Evolutionary conservation across 1,140 invertebrate species (phyloP).

Genomic region (Triops cancriformis): DNA sequence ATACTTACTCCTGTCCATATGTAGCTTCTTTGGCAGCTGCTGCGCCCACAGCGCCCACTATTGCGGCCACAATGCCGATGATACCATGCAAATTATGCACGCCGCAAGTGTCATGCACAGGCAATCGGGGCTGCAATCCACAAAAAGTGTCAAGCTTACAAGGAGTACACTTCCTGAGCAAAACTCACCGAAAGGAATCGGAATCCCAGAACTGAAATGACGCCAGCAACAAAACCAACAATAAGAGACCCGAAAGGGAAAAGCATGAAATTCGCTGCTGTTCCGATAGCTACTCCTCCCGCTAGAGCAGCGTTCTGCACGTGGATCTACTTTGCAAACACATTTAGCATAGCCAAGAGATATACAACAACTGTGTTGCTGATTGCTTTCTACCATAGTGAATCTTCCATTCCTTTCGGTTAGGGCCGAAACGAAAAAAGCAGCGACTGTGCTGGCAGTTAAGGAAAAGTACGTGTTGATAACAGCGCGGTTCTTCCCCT

Average conservation of each 20-base stretch:
- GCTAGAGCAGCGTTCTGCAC: constrained; percentile 37
- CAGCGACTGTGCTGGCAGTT: constrained; percentile 40
- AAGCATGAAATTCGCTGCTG: constrained; percentile 46
- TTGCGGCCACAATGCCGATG: constrained; percentile 75
- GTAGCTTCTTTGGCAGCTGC: constrained; percentile 52
- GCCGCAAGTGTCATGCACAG: constrained; percentile 85
- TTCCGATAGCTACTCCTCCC: constrained; percentile 48
- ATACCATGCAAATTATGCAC: constrained; percentile 93
- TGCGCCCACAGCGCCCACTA: constrained; percentile 67
- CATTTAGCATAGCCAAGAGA: not conserved
- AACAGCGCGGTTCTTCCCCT: constrained; percentile 44
- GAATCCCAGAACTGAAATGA: constrained; percentile 45
- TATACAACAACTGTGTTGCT: not conserved
- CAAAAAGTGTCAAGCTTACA: not conserved
- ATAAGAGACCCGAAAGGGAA: constrained; percentile 47
- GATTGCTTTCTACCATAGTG: constrained; percentile 30
- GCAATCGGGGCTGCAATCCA: constrained; percentile 37
- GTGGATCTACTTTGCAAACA: constrained; percentile 31
- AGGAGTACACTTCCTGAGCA: not conserved
- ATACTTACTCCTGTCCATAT: constrained; percentile 41
- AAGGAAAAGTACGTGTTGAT: constrained; percentile 49
- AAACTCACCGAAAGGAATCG: constrained; percentile 40
- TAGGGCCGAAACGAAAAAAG: constrained; percentile 44
- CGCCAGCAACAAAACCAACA: constrained; percentile 43
- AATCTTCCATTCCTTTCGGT: constrained; percentile 38